These are phyloP conservation scores for Ophiothrix spiculata DNA, from an alignment of 35 echinoderm and acorn worm genomes.

Conservation along the genomic window DNA sequence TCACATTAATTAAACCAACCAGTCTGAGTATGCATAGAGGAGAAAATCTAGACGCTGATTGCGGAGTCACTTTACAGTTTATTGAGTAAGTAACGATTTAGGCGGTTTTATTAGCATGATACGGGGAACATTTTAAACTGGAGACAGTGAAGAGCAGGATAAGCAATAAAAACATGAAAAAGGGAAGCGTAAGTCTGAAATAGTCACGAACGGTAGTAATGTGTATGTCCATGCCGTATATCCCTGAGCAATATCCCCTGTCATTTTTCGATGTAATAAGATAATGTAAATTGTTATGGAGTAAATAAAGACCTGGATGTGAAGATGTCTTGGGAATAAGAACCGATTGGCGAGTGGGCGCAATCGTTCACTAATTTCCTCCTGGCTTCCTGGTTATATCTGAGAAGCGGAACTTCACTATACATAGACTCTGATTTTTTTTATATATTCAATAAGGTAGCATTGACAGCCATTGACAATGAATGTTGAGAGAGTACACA, in stretches of 20 bases:
- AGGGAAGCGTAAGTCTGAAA: not conserved
- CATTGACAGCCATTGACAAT: not conserved
- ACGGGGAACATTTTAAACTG: too few species aligned
- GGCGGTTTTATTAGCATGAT: too few species aligned
- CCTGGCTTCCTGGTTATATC: not conserved
- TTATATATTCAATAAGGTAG: not conserved
- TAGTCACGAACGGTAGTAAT: not conserved
- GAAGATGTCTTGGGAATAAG: not conserved
- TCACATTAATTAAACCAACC: too few species aligned
- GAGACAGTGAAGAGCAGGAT: too few species aligned
- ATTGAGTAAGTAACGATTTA: too few species aligned
- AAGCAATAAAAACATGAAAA: too few species aligned
- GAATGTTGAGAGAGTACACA: not conserved
- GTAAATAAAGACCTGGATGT: not conserved
- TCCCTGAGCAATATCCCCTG: not conserved
- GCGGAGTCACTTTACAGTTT: too few species aligned
- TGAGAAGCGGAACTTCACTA: slow-evolving; percentile 11
- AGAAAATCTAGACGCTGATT: too few species aligned
- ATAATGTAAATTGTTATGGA: slow-evolving; percentile 14
- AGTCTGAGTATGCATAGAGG: too few species aligned
- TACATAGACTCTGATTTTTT: not conserved
- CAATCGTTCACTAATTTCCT: slow-evolving; percentile 12
- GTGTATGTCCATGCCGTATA: not conserved
- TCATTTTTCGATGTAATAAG: not conserved
- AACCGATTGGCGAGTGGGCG: not conserved